Percentiles rank a stretch among this genome's conserved stretches.
phyloP scores from a whole-genome alignment of 1,140 invertebrate species.

The Drosophila triauraria region DNA sequence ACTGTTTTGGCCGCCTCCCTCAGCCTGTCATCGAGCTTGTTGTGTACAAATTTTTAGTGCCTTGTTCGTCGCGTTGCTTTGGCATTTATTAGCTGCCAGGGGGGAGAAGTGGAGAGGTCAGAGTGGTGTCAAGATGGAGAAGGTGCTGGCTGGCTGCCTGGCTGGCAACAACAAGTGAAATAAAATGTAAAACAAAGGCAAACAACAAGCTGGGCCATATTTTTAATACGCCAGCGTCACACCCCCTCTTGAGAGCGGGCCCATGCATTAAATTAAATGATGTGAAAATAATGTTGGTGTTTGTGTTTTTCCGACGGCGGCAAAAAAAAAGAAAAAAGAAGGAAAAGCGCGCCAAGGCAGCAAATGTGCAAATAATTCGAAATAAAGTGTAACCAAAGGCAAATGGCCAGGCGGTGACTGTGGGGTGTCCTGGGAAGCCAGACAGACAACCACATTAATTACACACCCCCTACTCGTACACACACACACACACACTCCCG shows the following conservation, averaged over 20 bases:
- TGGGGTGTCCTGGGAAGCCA: conserved; percentile 26
- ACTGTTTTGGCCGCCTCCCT: conserved; percentile 17
- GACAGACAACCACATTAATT: conserved; percentile 72
- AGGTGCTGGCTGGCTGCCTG: neutral
- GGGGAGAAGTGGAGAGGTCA: neutral
- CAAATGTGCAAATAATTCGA: conserved; percentile 78
- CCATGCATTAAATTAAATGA: conserved; percentile 80
- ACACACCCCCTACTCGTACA: conserved; percentile 34
- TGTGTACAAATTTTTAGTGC: conserved; percentile 75
- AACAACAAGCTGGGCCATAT: conserved; percentile 69
- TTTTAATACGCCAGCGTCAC: conserved; percentile 44
- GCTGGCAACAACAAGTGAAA: conserved; percentile 70
- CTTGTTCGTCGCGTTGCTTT: conserved; percentile 61
- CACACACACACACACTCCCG: conserved; percentile 9
- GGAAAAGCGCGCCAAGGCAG: conserved; percentile 48
- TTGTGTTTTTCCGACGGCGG: conserved; percentile 25
- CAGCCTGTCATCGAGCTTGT: conserved; percentile 43
- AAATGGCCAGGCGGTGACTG: conserved; percentile 17
- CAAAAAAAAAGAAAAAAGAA: neutral
- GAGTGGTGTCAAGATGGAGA: neutral
- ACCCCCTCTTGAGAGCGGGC: conserved; percentile 17
- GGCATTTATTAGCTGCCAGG: conserved; percentile 66
- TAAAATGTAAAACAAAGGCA: conserved; percentile 78
- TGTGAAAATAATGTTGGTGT: conserved; percentile 78
- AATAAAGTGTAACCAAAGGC: conserved; percentile 73